These are phyloP conservation scores for Papilio protenor DNA, from an alignment of 2,888 invertebrate species.

Conservation along the genomic window DNA sequence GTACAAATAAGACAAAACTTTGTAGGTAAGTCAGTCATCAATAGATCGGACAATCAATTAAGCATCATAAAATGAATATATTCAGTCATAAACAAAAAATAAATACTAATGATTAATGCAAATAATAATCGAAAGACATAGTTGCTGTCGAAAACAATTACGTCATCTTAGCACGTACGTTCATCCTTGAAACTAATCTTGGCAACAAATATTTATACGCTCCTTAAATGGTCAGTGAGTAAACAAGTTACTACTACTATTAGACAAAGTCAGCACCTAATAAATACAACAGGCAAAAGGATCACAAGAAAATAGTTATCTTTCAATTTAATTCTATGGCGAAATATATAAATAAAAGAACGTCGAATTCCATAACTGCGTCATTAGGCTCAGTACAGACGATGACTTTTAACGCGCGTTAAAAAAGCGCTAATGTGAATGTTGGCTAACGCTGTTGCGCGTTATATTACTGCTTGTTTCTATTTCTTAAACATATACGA, in stretches of 20 bases:
- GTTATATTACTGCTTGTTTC: not conserved
- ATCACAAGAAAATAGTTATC: not conserved
- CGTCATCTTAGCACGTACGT: constrained; percentile 6
- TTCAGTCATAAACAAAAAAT: constrained; percentile 13
- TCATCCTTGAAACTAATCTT: constrained; percentile 13
- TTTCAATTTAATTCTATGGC: not conserved
- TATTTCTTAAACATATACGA: not conserved
- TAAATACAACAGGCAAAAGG: not conserved
- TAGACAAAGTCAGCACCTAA: not conserved
- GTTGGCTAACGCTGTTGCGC: not conserved
- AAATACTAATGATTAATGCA: not conserved
- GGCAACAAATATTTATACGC: constrained; percentile 14
- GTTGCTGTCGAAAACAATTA: not conserved
- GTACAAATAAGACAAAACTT: not conserved
- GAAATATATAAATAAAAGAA: not conserved
- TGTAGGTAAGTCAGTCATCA: not conserved
- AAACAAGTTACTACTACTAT: not conserved
- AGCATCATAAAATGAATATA: not conserved
- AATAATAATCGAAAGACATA: constrained; percentile 7
- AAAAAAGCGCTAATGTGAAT: too few relatives aligned
- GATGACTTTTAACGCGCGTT: too few relatives aligned
- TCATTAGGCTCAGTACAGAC: too few relatives aligned
- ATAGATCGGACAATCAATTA: not conserved
- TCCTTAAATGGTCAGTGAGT: constrained; percentile 6
- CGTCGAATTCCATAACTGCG: not conserved